A percentile compares a stretch with the other conserved stretches of the same genome.
Conservation (phyloP, 2,113 vertebrate species). For the Sitta europaea region DNA sequence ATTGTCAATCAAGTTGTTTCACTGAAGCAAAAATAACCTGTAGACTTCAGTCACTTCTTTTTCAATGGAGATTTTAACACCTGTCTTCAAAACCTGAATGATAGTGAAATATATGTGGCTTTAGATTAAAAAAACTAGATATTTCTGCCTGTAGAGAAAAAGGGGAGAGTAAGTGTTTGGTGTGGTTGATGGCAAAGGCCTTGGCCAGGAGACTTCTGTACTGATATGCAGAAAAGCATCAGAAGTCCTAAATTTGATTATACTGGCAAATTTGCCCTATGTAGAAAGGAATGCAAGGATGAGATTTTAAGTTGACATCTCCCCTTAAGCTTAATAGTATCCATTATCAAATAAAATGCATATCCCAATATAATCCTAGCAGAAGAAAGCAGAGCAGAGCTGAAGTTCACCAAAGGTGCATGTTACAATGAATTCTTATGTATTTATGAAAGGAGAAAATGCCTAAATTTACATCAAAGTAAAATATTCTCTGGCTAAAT, state of each 20-base stretch:
- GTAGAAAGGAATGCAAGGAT: not conserved
- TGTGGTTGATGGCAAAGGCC: not conserved
- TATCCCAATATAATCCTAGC: not conserved
- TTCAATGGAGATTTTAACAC: not conserved
- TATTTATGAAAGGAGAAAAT: not conserved
- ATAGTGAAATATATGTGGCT: not conserved
- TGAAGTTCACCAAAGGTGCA: not conserved
- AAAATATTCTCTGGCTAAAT: not conserved
- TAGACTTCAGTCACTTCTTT: not conserved
- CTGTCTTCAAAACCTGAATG: not conserved
- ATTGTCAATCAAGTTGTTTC: not conserved
- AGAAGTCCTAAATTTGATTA: not conserved
- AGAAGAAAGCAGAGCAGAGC: not conserved
- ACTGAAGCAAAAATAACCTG: slow-evolving; percentile 2
- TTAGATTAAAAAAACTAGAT: not conserved
- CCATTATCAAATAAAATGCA: not conserved
- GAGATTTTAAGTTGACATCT: not conserved
- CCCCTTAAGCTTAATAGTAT: not conserved
- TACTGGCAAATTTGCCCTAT: not conserved
- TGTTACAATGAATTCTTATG: not conserved
- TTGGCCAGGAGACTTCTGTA: not conserved
- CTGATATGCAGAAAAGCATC: not conserved
- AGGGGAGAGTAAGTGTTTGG: not conserved
- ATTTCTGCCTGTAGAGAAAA: not conserved
- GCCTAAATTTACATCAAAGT: not conserved